Conservation (phyloP, 2,113 vertebrate genomes). For the Apteryx mantelli region DNA sequence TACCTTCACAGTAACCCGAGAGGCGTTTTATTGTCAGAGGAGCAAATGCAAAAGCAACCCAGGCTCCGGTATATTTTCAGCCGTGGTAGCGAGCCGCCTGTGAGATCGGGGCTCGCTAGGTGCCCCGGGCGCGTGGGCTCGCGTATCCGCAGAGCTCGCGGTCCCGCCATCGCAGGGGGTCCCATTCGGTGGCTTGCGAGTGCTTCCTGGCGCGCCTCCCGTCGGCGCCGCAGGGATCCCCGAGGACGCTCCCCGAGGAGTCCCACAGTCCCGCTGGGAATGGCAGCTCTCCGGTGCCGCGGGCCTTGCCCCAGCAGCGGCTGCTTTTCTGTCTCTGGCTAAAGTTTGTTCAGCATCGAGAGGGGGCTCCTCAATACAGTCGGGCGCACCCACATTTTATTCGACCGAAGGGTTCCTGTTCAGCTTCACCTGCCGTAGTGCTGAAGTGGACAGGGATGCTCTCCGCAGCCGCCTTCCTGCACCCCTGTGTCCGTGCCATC, state of each 20-base stretch:
- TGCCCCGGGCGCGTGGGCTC: accelerated
- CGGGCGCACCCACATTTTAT: not conserved
- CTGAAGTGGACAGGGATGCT: no score
- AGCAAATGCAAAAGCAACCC: not conserved
- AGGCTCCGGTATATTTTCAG: not conserved
- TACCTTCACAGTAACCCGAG: conserved; percentile 59
- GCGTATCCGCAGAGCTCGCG: not conserved
- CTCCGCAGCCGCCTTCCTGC: no score
- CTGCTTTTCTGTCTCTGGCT: not conserved
- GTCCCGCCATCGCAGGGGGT: no score
- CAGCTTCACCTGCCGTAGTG: not conserved
- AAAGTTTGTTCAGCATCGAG: no score
- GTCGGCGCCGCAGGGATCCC: no score
- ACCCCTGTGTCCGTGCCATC: not conserved
- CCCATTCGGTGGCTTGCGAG: not conserved
- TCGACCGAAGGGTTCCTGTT: no score
- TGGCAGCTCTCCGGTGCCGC: not conserved
- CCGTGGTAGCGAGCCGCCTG: not conserved
- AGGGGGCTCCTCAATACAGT: no score
- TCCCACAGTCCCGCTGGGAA: no score
- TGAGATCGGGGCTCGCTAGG: not conserved
- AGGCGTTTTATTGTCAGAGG: conserved; percentile 33
- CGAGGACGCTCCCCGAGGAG: not conserved
- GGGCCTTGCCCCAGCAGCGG: not conserved
- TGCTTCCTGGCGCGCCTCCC: not conserved